Percentiles rank a stretch among this genome's conserved stretches.
Conservation (phyloP, 2,888 invertebrate genomes). For the Leucozona laternaria region DNA sequence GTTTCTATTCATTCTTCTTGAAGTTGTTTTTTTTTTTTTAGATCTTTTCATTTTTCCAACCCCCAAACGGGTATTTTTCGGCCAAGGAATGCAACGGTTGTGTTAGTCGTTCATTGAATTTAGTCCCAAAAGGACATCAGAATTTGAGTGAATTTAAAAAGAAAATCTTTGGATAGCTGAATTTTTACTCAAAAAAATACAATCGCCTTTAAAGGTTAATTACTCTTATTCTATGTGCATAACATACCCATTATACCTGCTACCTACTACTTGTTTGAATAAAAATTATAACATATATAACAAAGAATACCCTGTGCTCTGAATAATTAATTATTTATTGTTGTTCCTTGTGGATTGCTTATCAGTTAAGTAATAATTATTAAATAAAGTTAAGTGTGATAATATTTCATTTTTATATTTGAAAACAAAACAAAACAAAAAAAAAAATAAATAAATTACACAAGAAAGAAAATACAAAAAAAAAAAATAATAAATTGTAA, state of each 20-base stretch:
- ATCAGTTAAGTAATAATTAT: slow-evolving; percentile 25
- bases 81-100: slow-evolving; percentile 55
- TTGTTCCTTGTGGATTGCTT: slow-evolving; percentile 26
- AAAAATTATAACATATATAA: neutral
- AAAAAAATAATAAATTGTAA: slow-evolving; percentile 13
- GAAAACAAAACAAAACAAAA: slow-evolving; percentile 36
- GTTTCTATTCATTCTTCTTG: slow-evolving; percentile 59
- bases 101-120: slow-evolving; percentile 67
- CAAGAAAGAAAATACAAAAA: slow-evolving; percentile 16
- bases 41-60: slow-evolving; percentile 5
- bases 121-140: slow-evolving; percentile 66
- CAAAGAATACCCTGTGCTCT: neutral
- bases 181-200: slow-evolving; percentile 31
- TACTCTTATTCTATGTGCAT: neutral
- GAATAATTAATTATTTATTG: slow-evolving; percentile 16
- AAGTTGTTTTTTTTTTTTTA: slow-evolving; percentile 29
- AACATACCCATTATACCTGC: neutral
- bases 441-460: slow-evolving; percentile 10
- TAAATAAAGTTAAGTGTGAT: slow-evolving; percentile 16
- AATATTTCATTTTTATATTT: slow-evolving; percentile 22
- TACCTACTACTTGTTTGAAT: neutral
- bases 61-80: slow-evolving; percentile 47
- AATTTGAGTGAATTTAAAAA: slow-evolving; percentile 16
- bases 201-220: slow-evolving; percentile 10
- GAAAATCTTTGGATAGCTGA: slow-evolving; percentile 49